Evolutionary conservation across 2,888 invertebrate genomes (phyloP).

Genomic region (Agriopis leucophaearia): DNA sequence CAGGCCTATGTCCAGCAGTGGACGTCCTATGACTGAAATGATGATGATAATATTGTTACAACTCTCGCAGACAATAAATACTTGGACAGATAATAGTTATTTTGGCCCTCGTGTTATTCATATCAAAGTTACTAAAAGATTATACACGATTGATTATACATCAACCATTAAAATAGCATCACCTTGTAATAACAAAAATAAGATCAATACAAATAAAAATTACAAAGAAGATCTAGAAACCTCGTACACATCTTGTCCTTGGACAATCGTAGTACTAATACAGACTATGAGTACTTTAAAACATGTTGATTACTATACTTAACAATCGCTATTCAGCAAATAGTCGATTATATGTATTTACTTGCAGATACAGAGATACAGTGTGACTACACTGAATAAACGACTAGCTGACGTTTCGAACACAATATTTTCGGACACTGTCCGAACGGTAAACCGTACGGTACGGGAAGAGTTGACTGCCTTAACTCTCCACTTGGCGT

Average conservation of each 20-base stretch:
- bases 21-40: no score
- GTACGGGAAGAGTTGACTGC: no score
- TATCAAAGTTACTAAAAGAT: not conserved
- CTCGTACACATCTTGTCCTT: constrained; percentile 10
- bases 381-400: not conserved
- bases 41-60: no score
- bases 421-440: no score
- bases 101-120: not conserved
- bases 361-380: no score
- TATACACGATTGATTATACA: not conserved
- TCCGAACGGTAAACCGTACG: no score
- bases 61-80: no score
- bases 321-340: not conserved
- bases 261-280: not conserved
- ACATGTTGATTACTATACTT: constrained; percentile 3
- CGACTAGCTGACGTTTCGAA: no score
- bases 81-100: no score
- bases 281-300: constrained; percentile 2
- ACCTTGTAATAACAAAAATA: constrained; percentile 12
- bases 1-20: no score
- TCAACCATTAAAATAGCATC: constrained; percentile 12
- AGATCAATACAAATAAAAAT: constrained; percentile 8
- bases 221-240: constrained; percentile 22
- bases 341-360: not conserved
- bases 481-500: no score